These are phyloP conservation scores for Dione vanillae DNA, from an alignment of 2,888 invertebrate genomes.

Conservation along the genomic window DNA sequence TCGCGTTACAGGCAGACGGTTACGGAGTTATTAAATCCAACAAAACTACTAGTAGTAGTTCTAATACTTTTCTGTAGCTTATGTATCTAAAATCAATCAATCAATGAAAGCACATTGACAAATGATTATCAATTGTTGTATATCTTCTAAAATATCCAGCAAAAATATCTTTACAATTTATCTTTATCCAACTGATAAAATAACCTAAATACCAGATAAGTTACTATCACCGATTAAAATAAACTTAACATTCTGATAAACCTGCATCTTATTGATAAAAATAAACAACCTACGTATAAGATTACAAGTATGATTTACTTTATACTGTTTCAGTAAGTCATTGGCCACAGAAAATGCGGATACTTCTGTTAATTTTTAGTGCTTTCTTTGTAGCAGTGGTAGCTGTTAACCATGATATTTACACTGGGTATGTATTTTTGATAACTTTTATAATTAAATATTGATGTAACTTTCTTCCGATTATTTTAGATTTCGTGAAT, in stretches of 20 bases:
- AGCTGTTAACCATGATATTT: slow-evolving; percentile 46
- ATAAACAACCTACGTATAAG: neutral
- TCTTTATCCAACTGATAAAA: neutral
- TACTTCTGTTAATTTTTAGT: neutral
- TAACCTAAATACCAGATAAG: neutral
- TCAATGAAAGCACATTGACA: no score
- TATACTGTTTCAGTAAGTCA: neutral
- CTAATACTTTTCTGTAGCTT: no score
- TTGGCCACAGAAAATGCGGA: slow-evolving; percentile 9
- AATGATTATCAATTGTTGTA: no score
- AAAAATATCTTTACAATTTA: neutral
- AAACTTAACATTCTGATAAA: neutral
- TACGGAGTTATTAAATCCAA: no score
- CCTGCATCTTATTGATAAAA: neutral
- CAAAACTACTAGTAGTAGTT: no score
- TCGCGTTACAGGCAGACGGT: no score
- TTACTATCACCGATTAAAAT: neutral
- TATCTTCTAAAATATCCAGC: no score
- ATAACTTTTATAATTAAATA: neutral
- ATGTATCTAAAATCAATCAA: no score
- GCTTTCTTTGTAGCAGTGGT: slow-evolving; percentile 1
- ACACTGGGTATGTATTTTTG: slow-evolving; percentile 49
- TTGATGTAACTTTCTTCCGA: no score
- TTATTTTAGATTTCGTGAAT: no score
- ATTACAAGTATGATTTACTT: neutral